Evolutionary conservation across 2,797 vertebrate genomes (phyloP).

Genomic region (Sphenopsis melanotis): DNA sequence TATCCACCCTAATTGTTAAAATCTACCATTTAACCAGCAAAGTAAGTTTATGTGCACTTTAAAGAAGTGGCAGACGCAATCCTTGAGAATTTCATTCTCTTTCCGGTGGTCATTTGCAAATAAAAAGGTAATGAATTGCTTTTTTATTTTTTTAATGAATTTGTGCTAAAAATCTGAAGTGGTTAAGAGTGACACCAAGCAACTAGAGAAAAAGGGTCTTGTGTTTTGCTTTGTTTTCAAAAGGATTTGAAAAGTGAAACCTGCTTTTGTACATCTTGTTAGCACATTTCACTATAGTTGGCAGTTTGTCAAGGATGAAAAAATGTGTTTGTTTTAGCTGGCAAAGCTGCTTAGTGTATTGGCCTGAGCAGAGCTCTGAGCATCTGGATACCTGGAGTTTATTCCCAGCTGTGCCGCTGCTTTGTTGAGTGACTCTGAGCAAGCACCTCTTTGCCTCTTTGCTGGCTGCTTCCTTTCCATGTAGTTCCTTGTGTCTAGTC

Average conservation of each 20-base stretch:
- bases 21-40: background rate
- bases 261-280: slow-evolving; percentile 25
- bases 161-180: slow-evolving; percentile 6
- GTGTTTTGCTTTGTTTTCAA: background rate
- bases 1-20: slow-evolving; percentile 29
- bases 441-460: background rate
- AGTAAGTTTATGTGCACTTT: background rate
- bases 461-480: background rate
- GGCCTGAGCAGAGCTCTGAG: background rate
- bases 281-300: slow-evolving; percentile 5
- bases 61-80: background rate
- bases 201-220: background rate
- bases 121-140: slow-evolving; percentile 46
- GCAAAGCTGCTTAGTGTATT: background rate
- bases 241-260: background rate
- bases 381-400: background rate
- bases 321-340: slow-evolving; percentile 20
- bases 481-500: background rate
- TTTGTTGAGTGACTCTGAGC: background rate
- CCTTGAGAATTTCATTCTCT: background rate
- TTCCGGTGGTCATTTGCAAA: slow-evolving; percentile 45
- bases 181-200: background rate
- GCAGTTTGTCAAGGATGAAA: slow-evolving; percentile 34
- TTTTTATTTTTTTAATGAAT: slow-evolving; percentile 37
- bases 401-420: background rate